Conservation (phyloP, 1,140 invertebrate species). For the Oncopodura yosiiana region DNA sequence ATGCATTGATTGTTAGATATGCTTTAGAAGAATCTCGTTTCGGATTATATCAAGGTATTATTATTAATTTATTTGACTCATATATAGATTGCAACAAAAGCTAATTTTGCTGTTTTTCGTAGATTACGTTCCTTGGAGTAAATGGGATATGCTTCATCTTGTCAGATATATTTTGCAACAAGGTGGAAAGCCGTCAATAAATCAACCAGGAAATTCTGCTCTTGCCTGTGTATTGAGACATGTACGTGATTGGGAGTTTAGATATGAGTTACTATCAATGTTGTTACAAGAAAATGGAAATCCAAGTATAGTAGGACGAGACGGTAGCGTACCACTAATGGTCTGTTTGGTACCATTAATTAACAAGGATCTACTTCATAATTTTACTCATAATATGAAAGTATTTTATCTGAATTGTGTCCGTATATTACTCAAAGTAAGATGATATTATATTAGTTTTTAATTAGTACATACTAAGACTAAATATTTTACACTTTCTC, state of each 20-base stretch:
- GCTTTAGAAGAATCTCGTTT: constrained; percentile 59
- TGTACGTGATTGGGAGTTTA: constrained; percentile 64
- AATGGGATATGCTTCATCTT: constrained; percentile 53
- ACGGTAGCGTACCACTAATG: constrained; percentile 59
- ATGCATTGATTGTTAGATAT: constrained; percentile 57
- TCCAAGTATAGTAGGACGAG: constrained; percentile 58
- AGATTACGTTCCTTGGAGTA: constrained; percentile 32
- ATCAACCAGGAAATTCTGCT: constrained; percentile 59
- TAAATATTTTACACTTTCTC: background rate
- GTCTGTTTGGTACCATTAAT: constrained; percentile 61
- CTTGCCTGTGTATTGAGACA: constrained; percentile 61
- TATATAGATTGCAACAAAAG: constrained; percentile 11
- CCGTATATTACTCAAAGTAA: constrained; percentile 46
- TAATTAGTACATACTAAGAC: background rate
- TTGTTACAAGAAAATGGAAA: constrained; percentile 51
- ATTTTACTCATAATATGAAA: constrained; percentile 65
- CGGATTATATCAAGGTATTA: constrained; percentile 47
- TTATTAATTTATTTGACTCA: no score
- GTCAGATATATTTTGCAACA: constrained; percentile 53
- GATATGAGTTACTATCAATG: constrained; percentile 61
- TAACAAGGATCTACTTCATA: constrained; percentile 62
- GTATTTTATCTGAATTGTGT: constrained; percentile 65
- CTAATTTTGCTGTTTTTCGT: background rate
- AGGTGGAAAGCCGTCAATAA: constrained; percentile 56
- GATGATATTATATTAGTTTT: constrained; percentile 6